Base-by-base conservation (phyloP, 53 echinoderm and acorn worm species). In the Apostichopus leukothele region DNA sequence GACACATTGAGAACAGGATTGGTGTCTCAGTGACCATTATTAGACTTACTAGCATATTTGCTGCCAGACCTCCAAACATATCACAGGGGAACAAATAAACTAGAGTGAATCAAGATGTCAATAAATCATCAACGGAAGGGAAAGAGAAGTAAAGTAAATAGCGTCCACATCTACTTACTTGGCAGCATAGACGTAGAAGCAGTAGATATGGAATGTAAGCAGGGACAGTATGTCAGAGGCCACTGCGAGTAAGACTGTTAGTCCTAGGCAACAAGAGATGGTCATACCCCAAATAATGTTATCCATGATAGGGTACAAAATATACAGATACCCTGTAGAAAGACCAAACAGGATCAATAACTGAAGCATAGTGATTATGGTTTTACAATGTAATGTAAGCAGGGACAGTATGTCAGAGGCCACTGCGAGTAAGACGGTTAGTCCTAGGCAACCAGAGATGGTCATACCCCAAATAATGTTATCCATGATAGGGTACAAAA, bases 141-240 rank as follows among this genome's bases (percentile, higher is more conserved):
- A 39, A 0, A 39, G 39, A 39, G 39, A 39, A 39, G 39, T 39
- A 39, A 3, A 39, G 39, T 39, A 39, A 39, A 39, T 39, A 39
- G 39, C 39, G 39, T 39, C 23, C 5, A 19, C 10, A 11, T 76
- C 23, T 50, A 76, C 90, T 75, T 83, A 98, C 99, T 94, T 98
- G 52, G 99, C 96, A 74, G 99, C 99, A 91, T 98, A 98, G 57
- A 98, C 96, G 84, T 96, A 98, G 90, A 98, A 98, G 83, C 99
- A 98, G 90, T 98, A 98, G 57, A 96, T 93, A 51, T 98, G 99
- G 79, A 98, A 94, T 23, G 99, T 94, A 16, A 98, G 93, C 74
- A 96, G 76, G 9, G 99, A 93, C 50, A 96, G 67, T 76, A 96
- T 90, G 59, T 98, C 99, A 8, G 92, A 90, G 20, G 93, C 83